A percentile compares a stretch with the other conserved stretches of the same genome.
Conservation (phyloP, 2,888 invertebrate genomes). For the Prosopocoilus inquinatus region DNA sequence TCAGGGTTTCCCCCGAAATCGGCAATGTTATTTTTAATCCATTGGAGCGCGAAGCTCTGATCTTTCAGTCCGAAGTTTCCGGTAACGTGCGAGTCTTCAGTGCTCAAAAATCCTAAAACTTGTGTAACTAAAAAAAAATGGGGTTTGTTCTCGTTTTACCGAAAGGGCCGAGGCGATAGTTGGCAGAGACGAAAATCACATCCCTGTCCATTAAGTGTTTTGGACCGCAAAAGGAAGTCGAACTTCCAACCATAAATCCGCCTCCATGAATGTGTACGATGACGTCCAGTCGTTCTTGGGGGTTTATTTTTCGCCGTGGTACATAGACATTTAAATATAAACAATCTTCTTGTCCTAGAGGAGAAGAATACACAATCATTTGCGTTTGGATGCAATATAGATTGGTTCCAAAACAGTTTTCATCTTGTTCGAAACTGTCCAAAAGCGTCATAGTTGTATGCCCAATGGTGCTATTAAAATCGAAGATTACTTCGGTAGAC, state of each 20-base stretch:
- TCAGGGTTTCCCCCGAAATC: conserved; percentile 46
- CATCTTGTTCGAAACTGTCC: too few species aligned
- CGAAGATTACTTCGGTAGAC: too few species aligned
- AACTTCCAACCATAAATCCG: conserved; percentile 62
- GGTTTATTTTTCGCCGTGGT: conserved; percentile 40
- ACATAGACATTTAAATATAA: conserved; percentile 60
- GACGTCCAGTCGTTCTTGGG: conserved; percentile 51
- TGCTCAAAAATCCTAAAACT: conserved; percentile 40
- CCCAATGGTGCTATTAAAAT: too few species aligned
- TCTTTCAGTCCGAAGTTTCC: conserved; percentile 48
- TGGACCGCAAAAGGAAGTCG: conserved; percentile 54
- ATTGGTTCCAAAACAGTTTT: too few species aligned
- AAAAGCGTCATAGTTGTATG: too few species aligned
- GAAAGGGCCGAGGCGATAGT: conserved; percentile 65
- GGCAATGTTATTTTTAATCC: conserved; percentile 44
- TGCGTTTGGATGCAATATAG: too few species aligned
- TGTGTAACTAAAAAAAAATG: background rate
- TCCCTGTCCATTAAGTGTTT: conserved; percentile 60
- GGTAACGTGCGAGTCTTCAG: conserved; percentile 34
- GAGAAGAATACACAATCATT: too few species aligned
- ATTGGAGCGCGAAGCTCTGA: conserved; percentile 42
- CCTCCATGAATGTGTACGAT: conserved; percentile 63
- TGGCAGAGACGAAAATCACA: conserved; percentile 62
- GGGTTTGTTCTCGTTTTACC: conserved; percentile 43
- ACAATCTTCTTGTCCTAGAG: conserved; percentile 60